Percentiles rank a stretch among this genome's conserved stretches.
These are phyloP conservation scores for Benitochromis conjunctus DNA, from an alignment of 2,113 vertebrate species.

Conservation along the genomic window DNA sequence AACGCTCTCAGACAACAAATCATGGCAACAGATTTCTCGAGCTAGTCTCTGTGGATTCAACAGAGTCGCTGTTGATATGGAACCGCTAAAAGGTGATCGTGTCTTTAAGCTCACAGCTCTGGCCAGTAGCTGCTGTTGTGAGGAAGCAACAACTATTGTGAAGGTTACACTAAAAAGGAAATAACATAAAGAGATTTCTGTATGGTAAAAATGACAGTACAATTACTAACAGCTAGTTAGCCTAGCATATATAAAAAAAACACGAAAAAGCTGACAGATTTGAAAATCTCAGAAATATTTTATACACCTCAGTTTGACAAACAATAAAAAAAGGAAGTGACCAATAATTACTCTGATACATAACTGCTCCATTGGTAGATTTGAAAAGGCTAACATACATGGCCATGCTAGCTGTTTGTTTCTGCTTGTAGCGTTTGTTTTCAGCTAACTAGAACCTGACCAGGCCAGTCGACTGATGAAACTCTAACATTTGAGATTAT, in stretches of 20 bases:
- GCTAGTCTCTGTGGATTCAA: conserved; percentile 63
- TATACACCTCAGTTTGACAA: not conserved
- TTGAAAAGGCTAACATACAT: not conserved
- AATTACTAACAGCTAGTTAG: not conserved
- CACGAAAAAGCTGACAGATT: not conserved
- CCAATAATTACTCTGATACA: not conserved
- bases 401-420: not conserved
- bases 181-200: not conserved
- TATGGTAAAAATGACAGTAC: not conserved
- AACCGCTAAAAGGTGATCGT: conserved; percentile 61
- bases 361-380: not conserved
- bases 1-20: conserved; percentile 54
- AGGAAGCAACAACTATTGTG: not conserved
- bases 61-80: conserved; percentile 60
- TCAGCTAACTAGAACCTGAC: not conserved
- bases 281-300: not conserved
- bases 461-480: not conserved
- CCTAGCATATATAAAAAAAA: not conserved
- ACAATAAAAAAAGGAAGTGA: not conserved
- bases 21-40: conserved; percentile 58
- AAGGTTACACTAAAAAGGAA: not conserved
- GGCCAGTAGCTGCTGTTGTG: not conserved
- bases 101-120: not conserved
- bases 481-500: not conserved
- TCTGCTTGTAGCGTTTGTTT: not conserved